phyloP scores from a whole-genome alignment of 2,888 invertebrate genomes.

The Caenorhabditis zanzibari region DNA sequence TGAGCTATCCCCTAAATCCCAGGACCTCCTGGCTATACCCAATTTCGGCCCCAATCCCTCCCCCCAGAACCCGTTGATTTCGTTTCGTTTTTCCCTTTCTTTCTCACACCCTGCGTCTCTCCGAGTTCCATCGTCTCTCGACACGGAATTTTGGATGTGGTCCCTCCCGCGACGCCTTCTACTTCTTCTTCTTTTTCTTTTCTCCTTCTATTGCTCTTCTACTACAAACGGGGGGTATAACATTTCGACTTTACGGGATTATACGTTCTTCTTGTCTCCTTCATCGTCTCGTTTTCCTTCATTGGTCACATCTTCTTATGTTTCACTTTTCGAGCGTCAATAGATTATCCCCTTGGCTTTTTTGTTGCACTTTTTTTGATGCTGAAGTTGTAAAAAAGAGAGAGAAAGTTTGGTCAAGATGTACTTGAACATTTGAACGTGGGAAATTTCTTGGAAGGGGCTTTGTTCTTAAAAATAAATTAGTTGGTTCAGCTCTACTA shows the following conservation, averaged over 20 bases:
- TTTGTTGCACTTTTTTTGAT: neutral
- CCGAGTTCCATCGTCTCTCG: constrained; percentile 9
- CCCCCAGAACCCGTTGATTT: constrained; percentile 25
- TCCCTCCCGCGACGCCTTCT: constrained; percentile 24
- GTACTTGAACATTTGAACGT: too few species aligned
- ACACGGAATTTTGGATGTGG: constrained; percentile 42
- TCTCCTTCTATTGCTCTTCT: neutral
- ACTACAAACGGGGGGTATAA: constrained; percentile 31
- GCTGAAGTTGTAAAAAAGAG: neutral
- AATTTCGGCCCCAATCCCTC: neutral
- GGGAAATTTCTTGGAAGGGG: too few species aligned
- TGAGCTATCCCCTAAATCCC: too few species aligned
- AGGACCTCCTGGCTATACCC: neutral
- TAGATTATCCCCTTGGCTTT: neutral
- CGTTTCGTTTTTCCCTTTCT: constrained; percentile 11
- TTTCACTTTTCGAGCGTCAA: constrained; percentile 10
- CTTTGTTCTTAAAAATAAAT: too few species aligned
- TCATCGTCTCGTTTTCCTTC: neutral
- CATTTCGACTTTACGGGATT: constrained; percentile 60
- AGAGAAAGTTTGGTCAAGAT: neutral
- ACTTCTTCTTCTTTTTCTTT: neutral
- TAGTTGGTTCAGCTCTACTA: too few species aligned
- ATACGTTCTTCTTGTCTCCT: constrained; percentile 19
- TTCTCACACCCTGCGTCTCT: constrained; percentile 24
- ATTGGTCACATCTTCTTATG: constrained; percentile 18